Base-by-base conservation (phyloP, 1,140 invertebrate species). In the Micrasema minimum region DNA sequence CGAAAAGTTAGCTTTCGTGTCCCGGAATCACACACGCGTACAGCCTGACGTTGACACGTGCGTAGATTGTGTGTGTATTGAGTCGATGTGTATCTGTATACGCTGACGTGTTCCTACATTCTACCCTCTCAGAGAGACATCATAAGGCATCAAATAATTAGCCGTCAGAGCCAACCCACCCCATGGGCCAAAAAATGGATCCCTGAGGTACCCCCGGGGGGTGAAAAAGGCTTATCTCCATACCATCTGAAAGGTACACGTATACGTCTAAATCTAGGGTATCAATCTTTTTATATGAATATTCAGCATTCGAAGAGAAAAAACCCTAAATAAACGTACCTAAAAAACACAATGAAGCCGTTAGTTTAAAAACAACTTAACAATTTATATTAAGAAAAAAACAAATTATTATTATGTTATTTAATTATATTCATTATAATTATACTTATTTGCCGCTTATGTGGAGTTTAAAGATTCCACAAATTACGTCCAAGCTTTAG, bases 71-170 rank as follows among this genome's bases (percentile, higher is more conserved):
- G n/a, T 11, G 10, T 61, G 16, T 61, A 22, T 38, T 4, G 2
- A 31, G 2, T 31, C 9, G 18, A 16, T 41, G n/a, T 16, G 35
- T 16, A 14, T 31, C 9, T 65, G 45, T 64, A 46, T 46, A n/a
- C 26, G 46, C 45, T 65, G 43, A 65, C 43, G 62, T 46, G 48
- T 37, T 26, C 48, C 46, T 18, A 59, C 48, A 14, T 26, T 65
- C 46, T 18, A 59, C 48, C 48, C 53, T 46, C 18, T 31, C 31
- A 1, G 38, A 20, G 26, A 38, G 50, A 64, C 69, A 75, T 75
- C 73, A 75, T 75, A 75, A 75, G 73, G 73, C 73, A 75, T 75
- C 69, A 75, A 75, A 75, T 75, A 75, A 75, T 75, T 75, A 75
- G 73, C 73, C 73, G 73, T 66, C 73, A 72, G 73, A 62, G 51